phyloP scores from a whole-genome alignment of 2,888 invertebrate genomes.

The Pimpla rufipes region DNA sequence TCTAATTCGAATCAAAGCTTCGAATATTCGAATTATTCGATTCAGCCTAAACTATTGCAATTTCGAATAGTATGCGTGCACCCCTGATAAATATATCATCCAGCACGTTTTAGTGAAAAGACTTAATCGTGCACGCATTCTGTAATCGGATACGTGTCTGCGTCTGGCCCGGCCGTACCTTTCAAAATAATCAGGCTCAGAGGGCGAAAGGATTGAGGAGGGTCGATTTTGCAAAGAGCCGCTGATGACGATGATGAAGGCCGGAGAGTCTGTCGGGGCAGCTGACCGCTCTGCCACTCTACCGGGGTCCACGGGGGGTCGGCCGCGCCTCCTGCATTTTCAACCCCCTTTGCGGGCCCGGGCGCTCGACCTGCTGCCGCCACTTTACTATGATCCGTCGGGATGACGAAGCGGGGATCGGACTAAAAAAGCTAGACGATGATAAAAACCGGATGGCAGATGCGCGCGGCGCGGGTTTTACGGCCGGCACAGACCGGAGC shows the following conservation, averaged over 20 bases:
- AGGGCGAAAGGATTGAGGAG: slow-evolving; percentile 29
- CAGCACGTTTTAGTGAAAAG: no score
- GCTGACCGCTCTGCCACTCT: slow-evolving; percentile 77
- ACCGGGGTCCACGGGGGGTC: slow-evolving; percentile 51
- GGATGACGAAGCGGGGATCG: slow-evolving; percentile 74
- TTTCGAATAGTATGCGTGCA: no score
- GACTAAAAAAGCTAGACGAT: slow-evolving; percentile 74
- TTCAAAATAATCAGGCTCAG: slow-evolving; percentile 30
- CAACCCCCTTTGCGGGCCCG: slow-evolving; percentile 64
- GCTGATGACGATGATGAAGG: slow-evolving; percentile 19
- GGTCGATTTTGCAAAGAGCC: slow-evolving; percentile 24
- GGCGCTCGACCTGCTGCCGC: slow-evolving; percentile 67
- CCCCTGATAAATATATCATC: neutral
- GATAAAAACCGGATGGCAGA: slow-evolving; percentile 83
- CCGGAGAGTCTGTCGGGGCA: slow-evolving; percentile 69
- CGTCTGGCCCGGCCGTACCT: neutral
- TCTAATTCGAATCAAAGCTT: no score
- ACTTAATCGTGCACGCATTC: neutral
- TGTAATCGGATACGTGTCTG: neutral
- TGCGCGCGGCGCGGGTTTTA: slow-evolving; percentile 70
- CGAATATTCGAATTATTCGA: no score
- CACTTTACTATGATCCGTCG: slow-evolving; percentile 60
- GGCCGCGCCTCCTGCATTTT: slow-evolving; percentile 64
- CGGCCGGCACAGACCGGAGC: slow-evolving; percentile 3
- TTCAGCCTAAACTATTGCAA: no score